Conservation (phyloP, 2,113 vertebrate species). For the Neolamprologus kungweensis region DNA sequence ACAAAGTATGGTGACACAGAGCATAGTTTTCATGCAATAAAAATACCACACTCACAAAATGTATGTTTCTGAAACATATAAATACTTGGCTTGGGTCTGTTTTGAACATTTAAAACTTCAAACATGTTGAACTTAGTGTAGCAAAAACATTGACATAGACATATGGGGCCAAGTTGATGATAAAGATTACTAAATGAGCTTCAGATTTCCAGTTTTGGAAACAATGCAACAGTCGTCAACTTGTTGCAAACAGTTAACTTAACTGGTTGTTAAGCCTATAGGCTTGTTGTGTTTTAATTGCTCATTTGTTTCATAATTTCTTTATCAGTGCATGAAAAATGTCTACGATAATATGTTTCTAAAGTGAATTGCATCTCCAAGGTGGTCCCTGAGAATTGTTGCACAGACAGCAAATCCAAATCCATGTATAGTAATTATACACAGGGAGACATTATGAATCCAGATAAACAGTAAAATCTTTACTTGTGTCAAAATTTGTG, state of each 20-base stretch:
- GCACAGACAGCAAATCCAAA: not conserved
- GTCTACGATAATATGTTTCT: not conserved
- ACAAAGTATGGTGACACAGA: not conserved
- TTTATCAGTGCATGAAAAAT: not conserved
- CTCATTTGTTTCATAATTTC: not conserved
- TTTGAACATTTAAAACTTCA: not conserved
- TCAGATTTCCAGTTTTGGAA: not conserved
- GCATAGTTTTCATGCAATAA: not conserved
- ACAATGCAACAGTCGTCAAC: not conserved
- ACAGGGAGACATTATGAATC: not conserved
- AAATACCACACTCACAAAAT: not conserved
- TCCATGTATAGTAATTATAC: not conserved
- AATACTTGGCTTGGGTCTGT: not conserved
- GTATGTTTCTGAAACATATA: not conserved
- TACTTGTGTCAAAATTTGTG: not conserved
- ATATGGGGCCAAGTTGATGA: not conserved
- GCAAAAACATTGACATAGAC: not conserved
- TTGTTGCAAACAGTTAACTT: not conserved
- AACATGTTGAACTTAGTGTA: not conserved
- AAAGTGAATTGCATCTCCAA: not conserved
- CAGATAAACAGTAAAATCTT: not conserved
- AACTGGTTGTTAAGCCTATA: not conserved
- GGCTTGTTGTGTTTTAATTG: not conserved
- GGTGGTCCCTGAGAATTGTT: not conserved
- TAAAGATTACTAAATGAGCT: not conserved